Evolutionary conservation across 2,797 vertebrate genomes (phyloP), one percentile per base, ranked within the genome.

Genomic region (Squalus acanthias): DNA sequence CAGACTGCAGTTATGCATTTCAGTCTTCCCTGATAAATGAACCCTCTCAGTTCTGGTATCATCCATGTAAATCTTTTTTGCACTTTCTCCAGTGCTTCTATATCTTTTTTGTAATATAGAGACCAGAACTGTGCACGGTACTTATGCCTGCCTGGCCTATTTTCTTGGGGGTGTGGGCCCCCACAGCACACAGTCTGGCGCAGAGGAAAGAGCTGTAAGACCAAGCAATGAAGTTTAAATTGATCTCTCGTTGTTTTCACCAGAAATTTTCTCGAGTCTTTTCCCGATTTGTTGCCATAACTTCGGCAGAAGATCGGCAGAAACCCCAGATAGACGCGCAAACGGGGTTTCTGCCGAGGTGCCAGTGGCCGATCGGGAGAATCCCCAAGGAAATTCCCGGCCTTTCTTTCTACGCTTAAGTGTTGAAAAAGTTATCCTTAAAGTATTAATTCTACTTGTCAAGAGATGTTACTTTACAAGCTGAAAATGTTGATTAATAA

Each of bases 401-500:
- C 82, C 39, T 85, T 85, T 50, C 1, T 85, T 22, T 46, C 20
- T 50, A 50, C 6, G 10, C 33, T 22, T 46, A 24, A 50, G 20
- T 85, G 46, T 50, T 46, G 82, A 17, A 39, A 46, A 85, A 6
- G 6, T 9, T 85, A 24, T 85, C 39, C 79, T 85, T 50, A 85
- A 0, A 85, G 46, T 46, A 85, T 85, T 46, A 22, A 33, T 63
- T 91, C 33, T 91, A 57, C 33, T 63, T 63, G 57, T 91, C 88
- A 88, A 10, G 53, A 29, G 53, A 57, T 88, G 5, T 57, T 57
- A 60, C 8, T 60, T 24, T 89, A 53, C 22, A 91, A 29, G 29
- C 53, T 91, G 88, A 29, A 91, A 91, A 29, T 88, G 50, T 53
- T 82, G 76, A 39, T 89, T 67, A 94, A 94, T 93, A 22, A 29